Evolutionary conservation across 2,113 vertebrate species (phyloP).

Genomic region (Cnemophilus loriae): DNA sequence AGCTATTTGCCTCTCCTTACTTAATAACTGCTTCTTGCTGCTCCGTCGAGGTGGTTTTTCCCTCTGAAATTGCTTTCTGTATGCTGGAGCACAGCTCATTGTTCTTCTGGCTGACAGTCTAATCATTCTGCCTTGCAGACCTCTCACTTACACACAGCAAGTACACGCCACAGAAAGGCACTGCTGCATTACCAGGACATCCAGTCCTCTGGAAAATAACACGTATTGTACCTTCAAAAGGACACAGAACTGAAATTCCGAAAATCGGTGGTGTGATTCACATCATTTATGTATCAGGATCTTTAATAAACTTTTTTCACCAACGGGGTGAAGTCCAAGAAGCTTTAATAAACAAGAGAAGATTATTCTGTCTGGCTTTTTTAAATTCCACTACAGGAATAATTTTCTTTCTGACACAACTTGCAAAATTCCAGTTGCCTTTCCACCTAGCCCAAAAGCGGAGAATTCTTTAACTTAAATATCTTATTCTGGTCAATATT

Average conservation of each 20-base stretch:
- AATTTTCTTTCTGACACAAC: not conserved
- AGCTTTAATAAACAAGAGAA: not conserved
- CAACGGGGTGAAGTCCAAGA: not conserved
- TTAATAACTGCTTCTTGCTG: not conserved
- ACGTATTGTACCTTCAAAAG: not conserved
- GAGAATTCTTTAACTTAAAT: not conserved
- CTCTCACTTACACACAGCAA: not conserved
- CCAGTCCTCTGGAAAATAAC: not conserved
- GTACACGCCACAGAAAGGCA: not conserved
- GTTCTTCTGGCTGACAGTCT: slow-evolving; percentile 24
- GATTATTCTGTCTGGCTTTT: not conserved
- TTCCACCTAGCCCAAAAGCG: not conserved
- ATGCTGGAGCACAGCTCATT: not conserved
- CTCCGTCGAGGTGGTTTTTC: not conserved
- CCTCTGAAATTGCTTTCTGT: slow-evolving; percentile 23
- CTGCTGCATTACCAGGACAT: not conserved
- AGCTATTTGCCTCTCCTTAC: not conserved
- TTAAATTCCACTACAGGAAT: not conserved
- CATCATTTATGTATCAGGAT: not conserved
- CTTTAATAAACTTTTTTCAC: not conserved
- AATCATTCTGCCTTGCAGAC: slow-evolving; percentile 11
- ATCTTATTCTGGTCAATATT: not conserved
- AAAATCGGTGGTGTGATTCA: not conserved
- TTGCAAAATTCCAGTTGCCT: not conserved
- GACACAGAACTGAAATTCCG: not conserved